A percentile compares a stretch with the other conserved stretches of the same genome.
phyloP scores from a whole-genome alignment of 2,888 invertebrate genomes.

The Pterostichus madidus region DNA sequence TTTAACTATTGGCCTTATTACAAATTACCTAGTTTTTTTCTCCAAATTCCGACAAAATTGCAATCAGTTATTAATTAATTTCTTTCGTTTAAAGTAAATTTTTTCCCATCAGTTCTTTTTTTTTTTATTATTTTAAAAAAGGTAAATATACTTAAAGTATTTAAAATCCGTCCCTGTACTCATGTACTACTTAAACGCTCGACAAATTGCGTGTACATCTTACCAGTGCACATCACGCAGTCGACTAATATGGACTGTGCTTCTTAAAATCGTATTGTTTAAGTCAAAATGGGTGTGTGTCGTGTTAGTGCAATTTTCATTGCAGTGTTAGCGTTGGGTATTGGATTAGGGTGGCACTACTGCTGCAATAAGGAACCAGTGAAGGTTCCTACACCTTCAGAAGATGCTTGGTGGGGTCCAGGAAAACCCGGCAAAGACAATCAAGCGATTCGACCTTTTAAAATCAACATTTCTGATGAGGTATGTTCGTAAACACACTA shows the following conservation, averaged over 20 bases:
- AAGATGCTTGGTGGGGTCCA: slow-evolving; percentile 82
- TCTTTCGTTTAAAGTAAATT: too few species aligned
- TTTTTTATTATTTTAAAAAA: too few species aligned
- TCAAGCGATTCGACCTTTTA: slow-evolving; percentile 80
- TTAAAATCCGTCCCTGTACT: too few species aligned
- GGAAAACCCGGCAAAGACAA: slow-evolving; percentile 78
- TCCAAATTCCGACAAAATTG: too few species aligned
- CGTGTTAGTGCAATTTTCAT: neutral
- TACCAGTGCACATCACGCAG: neutral
- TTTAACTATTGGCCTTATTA: too few species aligned
- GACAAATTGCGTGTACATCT: too few species aligned
- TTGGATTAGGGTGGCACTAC: neutral
- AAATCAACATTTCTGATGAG: slow-evolving; percentile 81
- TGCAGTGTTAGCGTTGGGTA: neutral
- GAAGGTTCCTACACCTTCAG: slow-evolving; percentile 69
- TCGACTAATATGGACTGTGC: neutral
- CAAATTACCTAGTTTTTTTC: too few species aligned
- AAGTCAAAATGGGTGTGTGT: slow-evolving; percentile 10
- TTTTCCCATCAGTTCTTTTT: too few species aligned
- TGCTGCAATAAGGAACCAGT: neutral
- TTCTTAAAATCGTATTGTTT: too few species aligned
- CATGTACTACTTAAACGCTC: too few species aligned
- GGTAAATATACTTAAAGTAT: too few species aligned
- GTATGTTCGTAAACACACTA: slow-evolving; percentile 75
- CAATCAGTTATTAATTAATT: too few species aligned